phyloP scores from a whole-genome alignment of 2,797 vertebrate genomes.

The Myripristis jacobus region DNA sequence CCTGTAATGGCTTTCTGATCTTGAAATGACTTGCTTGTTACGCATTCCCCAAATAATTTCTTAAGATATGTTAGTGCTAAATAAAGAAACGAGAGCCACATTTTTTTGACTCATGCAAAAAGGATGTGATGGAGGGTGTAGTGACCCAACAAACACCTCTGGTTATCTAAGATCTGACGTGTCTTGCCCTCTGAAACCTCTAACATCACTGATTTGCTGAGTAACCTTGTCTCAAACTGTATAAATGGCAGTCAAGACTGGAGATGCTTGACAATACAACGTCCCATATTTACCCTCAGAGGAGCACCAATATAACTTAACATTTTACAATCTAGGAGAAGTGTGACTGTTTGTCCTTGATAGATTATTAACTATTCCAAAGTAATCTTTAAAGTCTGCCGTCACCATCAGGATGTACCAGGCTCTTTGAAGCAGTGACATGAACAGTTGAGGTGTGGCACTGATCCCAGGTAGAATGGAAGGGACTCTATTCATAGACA shows the following conservation, averaged over 20 bases:
- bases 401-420: constrained; percentile 31
- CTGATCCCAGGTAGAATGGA: not conserved
- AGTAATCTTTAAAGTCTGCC: constrained; percentile 67
- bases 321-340: constrained; percentile 56
- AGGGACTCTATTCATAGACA: not conserved
- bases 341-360: constrained; percentile 62
- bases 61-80: constrained; percentile 11
- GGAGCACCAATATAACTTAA: not conserved
- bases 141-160: too few species aligned
- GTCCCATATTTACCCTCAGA: not conserved
- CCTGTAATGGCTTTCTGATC: not conserved
- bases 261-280: not conserved
- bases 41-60: not conserved
- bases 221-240: constrained; percentile 23
- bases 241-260: constrained; percentile 6
- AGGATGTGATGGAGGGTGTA: not conserved
- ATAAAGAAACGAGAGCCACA: too few species aligned
- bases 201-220: constrained; percentile 39
- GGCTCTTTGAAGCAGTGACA: constrained; percentile 9
- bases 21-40: not conserved
- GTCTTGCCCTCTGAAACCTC: not conserved
- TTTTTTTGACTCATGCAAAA: not conserved
- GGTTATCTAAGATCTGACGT: too few species aligned
- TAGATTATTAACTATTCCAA: constrained; percentile 82
- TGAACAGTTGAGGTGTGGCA: constrained; percentile 22